Conservation (phyloP, 2,888 invertebrate genomes). For the Xestia c-nigrum region DNA sequence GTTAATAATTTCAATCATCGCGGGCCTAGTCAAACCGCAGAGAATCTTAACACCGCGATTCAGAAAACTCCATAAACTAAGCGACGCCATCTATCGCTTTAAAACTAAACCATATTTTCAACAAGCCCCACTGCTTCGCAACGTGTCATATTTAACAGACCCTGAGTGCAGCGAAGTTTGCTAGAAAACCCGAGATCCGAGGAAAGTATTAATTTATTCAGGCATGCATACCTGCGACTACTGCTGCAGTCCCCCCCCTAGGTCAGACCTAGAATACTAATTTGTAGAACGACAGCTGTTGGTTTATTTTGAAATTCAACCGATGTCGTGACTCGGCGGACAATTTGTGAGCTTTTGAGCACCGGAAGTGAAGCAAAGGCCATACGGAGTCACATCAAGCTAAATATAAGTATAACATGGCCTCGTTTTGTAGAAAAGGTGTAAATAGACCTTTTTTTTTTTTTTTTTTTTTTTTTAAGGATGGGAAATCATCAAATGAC, state of each 20-base stretch:
- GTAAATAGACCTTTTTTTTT: no score
- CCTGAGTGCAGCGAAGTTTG: slow-evolving; percentile 10
- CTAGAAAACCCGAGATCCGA: slow-evolving; percentile 26
- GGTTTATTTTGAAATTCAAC: slow-evolving; percentile 51
- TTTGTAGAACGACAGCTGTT: slow-evolving; percentile 52
- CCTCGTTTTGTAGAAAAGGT: no score
- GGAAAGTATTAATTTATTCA: slow-evolving; percentile 65
- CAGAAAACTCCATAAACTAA: no score
- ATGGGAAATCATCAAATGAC: no score
- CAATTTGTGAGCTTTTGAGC: background rate
- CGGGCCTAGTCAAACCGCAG: no score
- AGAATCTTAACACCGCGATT: no score
- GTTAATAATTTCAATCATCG: no score
- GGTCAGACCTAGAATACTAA: slow-evolving; percentile 53
- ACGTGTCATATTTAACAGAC: slow-evolving; percentile 8
- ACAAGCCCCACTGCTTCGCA: background rate
- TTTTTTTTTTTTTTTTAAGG: no score
- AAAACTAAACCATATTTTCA: no score
- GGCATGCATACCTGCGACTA: slow-evolving; percentile 52
- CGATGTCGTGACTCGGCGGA: slow-evolving; percentile 22
- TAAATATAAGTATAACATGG: no score
- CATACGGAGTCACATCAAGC: background rate
- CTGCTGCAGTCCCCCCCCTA: slow-evolving; percentile 12
- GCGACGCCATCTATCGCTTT: no score
- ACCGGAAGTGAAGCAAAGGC: background rate